Conservation (phyloP, 2,113 vertebrate species). For the Anoplopoma fimbria region DNA sequence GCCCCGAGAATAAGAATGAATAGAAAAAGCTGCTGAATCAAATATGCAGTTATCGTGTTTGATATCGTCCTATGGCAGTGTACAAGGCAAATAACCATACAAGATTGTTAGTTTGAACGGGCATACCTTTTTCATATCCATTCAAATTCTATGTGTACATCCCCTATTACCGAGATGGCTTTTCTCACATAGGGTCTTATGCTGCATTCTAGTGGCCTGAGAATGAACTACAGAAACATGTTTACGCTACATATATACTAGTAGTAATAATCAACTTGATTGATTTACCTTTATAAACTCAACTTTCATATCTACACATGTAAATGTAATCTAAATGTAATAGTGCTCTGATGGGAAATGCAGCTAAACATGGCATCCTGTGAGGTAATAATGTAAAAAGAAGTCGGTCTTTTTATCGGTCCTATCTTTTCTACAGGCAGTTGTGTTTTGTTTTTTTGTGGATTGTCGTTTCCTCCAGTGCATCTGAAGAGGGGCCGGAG, state of each 20-base stretch:
- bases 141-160: conserved; percentile 15
- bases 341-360: background rate
- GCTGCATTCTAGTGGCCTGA: conserved; percentile 72
- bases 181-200: conserved; percentile 16
- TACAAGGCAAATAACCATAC: conserved; percentile 57
- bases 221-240: conserved; percentile 51
- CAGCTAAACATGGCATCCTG: background rate
- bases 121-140: conserved; percentile 29
- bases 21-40: conserved; percentile 17
- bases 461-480: conserved; percentile 45
- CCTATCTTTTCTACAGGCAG: conserved; percentile 30
- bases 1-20: conserved; percentile 33
- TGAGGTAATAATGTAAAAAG: background rate
- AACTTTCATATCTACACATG: background rate
- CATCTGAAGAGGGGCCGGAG: conserved; percentile 60
- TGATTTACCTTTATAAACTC: background rate
- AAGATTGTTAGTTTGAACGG: conserved; percentile 6
- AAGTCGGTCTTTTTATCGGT: background rate
- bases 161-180: background rate
- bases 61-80: background rate
- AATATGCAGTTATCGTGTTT: background rate
- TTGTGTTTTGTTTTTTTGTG: conserved; percentile 31
- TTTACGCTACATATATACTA: background rate
- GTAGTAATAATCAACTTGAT: background rate
- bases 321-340: conserved; percentile 3